phyloP scores from a whole-genome alignment of 2,113 vertebrate species.

The Calidris pygmaea region DNA sequence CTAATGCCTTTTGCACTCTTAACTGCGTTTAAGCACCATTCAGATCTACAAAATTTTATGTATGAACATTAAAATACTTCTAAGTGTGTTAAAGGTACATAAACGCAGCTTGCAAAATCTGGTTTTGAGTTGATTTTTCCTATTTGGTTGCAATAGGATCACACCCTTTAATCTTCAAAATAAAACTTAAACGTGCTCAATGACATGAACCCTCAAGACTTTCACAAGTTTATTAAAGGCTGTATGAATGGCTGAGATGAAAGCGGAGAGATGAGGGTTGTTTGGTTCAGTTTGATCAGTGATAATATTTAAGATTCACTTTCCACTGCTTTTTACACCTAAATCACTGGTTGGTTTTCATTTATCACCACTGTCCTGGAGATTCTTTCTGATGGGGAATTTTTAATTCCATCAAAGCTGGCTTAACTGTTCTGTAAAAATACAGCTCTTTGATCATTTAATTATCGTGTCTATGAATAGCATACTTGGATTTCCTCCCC shows the following conservation, averaged over 20 bases:
- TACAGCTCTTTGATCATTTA: neutral
- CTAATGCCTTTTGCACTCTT: neutral
- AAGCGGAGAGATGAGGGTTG: neutral
- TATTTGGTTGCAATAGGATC: neutral
- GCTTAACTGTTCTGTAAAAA: neutral
- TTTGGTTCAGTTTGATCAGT: neutral
- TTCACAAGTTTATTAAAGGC: neutral
- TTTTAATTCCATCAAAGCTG: neutral
- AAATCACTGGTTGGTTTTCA: neutral
- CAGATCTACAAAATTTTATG: neutral
- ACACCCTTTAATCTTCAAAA: neutral
- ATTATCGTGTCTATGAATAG: neutral
- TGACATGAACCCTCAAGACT: neutral
- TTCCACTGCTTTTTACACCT: neutral
- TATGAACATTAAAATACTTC: slow-evolving; percentile 1
- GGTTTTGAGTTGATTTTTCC: neutral
- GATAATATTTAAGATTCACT: neutral
- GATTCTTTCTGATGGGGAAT: neutral
- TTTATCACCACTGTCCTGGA: neutral
- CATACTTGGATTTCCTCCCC: neutral
- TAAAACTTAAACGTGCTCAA: neutral
- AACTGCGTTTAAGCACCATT: neutral
- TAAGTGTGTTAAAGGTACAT: neutral
- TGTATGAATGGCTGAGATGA: neutral
- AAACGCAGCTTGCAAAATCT: neutral